A percentile compares a stretch with the other conserved stretches of the same genome.
Conservation (phyloP, 2,888 invertebrate genomes). For the Drosophila mettleri region DNA sequence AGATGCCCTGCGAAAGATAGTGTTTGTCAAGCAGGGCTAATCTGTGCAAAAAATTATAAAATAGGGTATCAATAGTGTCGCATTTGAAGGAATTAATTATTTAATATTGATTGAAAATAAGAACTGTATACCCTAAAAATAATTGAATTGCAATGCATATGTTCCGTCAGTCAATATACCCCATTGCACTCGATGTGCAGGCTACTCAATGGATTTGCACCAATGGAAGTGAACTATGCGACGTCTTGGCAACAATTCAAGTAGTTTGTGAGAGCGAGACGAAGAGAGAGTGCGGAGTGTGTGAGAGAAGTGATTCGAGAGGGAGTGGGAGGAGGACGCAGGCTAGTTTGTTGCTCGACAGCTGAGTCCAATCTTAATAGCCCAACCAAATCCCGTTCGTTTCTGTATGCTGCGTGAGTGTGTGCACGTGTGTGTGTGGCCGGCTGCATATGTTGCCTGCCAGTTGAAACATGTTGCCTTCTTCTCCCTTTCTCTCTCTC, state of each 20-base stretch:
- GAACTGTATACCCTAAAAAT: background rate
- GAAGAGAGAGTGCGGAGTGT: background rate
- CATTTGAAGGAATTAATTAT: background rate
- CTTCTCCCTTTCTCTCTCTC: too few relatives aligned
- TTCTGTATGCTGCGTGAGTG: background rate
- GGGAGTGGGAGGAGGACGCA: background rate
- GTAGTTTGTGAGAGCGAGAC: background rate
- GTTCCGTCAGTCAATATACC: background rate
- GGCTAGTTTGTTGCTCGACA: conserved; percentile 20
- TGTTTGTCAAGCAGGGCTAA: background rate
- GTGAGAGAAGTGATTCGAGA: background rate
- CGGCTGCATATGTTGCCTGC: conserved; percentile 38
- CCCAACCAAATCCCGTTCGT: conserved; percentile 18
- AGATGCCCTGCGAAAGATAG: conserved; percentile 9
- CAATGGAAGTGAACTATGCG: conserved; percentile 33
- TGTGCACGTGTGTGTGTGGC: background rate
- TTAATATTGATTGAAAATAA: background rate
- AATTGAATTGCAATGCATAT: background rate
- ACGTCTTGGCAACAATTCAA: conserved; percentile 42
- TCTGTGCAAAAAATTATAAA: background rate
- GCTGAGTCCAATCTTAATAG: conserved; percentile 37
- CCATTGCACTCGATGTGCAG: background rate
- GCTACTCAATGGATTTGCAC: conserved; percentile 31
- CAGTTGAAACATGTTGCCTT: conserved; percentile 4
- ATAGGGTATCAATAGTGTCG: background rate